Base-by-base conservation (phyloP, 2,113 vertebrate species). In the Chionodraco myersi region DNA sequence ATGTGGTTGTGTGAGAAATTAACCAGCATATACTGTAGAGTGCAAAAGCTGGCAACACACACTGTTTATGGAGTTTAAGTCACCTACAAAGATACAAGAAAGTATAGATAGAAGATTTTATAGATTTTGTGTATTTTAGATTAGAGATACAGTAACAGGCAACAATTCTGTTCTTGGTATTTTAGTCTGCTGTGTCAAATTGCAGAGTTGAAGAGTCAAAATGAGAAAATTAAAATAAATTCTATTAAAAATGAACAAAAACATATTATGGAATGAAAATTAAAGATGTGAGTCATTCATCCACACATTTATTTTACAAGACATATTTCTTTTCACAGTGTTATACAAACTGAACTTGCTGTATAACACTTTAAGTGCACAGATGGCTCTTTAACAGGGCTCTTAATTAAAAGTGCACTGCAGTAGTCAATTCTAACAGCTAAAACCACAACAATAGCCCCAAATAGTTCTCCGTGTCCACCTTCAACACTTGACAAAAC, bases 41-140 rank as follows among this genome's bases (percentile, higher is more conserved):
- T 6, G n/a, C 26, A 53, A 30, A 36, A 48, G 47, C 51, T 70
- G 36, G 36, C 36, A 41, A 62, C n/a, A 70, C n/a, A 70, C 60
- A 72, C 13, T 77, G 60, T 44, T 65, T n/a, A 60, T 56, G 41
- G 36, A 78, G 47, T 64, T 68, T 63, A 21, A 60, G 14, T 30
- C 47, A 70, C 7, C 9, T 23, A 41, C 14, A 68, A 36, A 60
- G 41, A 68, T 60, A 5, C n/a, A 59, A n/a, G 26, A 30, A 13
- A 60, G 6, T 6, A 2, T 5, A 34, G 10, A 30, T 30, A 30
- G 26, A 30, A 30, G 26, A 3, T 21, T 21, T 21, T 21, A 21
- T 30, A 66, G 12, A 26, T n/a, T 9, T 36, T 30, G 0, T 51
- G n/a, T 41, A 14, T 13, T 14, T 48, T 59, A 47, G 21, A 54